Evolutionary conservation across 2,113 vertebrate genomes (phyloP), one percentile per base, ranked within the genome.

Genomic region (Tragulus kanchil): DNA sequence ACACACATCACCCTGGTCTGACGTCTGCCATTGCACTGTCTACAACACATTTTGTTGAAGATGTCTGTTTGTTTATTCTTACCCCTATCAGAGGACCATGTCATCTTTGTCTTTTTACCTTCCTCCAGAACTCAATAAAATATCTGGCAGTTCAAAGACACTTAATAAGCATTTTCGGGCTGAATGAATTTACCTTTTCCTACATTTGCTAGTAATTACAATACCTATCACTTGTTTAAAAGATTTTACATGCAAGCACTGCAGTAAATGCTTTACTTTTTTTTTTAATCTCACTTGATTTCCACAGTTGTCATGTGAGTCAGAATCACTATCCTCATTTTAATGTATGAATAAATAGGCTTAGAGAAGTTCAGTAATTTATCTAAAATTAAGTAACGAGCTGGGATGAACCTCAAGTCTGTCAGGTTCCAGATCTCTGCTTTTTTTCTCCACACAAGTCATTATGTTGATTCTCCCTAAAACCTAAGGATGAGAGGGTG

Each of bases 351-450:
- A 31, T 26, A 89, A 95, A 91, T 79, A 62, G 36, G 17, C 50
- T 89, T 90, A 64, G 45, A 91, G 17, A 81, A 86, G 6, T 71
- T 89, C 23, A 94, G 61, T 91, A 65, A 83, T 83, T 78, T 94
- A 89, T 71, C 67, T 89, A 93, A 91, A 96, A 88, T 91, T 87
- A 85, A 93, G 28, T 95, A 82, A 62, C 21, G 23, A 95, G n/a
- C 28, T 90, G 23, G 26, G n/a, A 79, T 85, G 77, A 94, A 65
- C 31, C 26, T 21, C 28, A 56, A 11, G 17, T 79, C 84, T 89
- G 42, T 79, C 45, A 62, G n/a, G 6, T 95, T 89, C 11, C 52
- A 95, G 75, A 92, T 89, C n/a, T 75, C 78, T 91, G 90, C n/a
- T 62, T 56, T 85, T 92, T 69, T 84, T 23, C 21, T 81, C 78